Percentiles rank a stretch among this genome's conserved stretches.
Conservation (phyloP, 2,113 vertebrate genomes). For the Penelope pileata region DNA sequence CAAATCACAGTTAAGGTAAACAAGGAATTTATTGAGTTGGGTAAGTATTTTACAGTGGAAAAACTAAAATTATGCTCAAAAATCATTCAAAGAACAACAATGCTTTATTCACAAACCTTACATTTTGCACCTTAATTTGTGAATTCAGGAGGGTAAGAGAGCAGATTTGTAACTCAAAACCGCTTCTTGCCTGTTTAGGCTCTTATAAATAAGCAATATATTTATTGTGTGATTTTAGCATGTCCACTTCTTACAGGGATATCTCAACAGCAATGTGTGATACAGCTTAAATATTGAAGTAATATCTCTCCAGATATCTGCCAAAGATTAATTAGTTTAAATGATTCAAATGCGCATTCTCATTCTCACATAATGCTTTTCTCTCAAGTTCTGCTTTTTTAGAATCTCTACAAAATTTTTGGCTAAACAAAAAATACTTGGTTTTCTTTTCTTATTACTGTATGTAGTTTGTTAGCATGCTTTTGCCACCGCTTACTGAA, state of each 20-base stretch:
- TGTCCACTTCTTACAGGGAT: not conserved
- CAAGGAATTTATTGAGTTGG: not conserved
- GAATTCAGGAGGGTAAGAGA: not conserved
- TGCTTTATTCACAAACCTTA: not conserved
- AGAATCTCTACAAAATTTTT: not conserved
- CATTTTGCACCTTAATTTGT: not conserved
- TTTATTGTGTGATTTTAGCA: not conserved
- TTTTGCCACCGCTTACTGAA: not conserved
- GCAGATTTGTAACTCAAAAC: not conserved
- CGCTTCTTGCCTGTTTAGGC: not conserved
- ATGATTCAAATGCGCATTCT: not conserved
- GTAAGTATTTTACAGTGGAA: not conserved
- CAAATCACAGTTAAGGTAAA: constrained; percentile 11
- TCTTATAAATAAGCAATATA: not conserved
- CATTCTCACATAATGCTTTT: not conserved
- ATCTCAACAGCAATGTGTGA: not conserved
- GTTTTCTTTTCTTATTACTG: not conserved
- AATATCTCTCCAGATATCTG: not conserved
- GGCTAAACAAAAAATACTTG: not conserved
- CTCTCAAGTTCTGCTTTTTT: not conserved
- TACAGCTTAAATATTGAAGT: not conserved
- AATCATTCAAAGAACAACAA: not conserved
- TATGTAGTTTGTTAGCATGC: not conserved
- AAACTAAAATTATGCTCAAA: not conserved
- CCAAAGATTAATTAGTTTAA: not conserved